Evolutionary conservation across 2,888 invertebrate species (phyloP).

Genomic region (Coremacera marginata): DNA sequence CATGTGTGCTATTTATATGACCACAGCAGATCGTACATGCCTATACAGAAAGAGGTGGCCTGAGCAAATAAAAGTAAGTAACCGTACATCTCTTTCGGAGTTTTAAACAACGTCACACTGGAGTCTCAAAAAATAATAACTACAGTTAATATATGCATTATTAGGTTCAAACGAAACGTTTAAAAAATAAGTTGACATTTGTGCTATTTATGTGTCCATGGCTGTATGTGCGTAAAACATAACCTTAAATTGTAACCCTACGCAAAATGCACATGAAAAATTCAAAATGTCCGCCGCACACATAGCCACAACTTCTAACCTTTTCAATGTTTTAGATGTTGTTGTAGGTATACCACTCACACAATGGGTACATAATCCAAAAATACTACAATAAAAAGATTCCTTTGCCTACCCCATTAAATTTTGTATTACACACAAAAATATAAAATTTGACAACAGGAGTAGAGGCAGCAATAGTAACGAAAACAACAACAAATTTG

Average conservation of each 20-base stretch:
- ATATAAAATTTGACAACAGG: neutral
- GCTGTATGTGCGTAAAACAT: too few relatives aligned
- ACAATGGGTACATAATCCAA: neutral
- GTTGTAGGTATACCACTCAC: neutral
- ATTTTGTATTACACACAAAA: conserved; percentile 56
- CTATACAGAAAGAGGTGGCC: too few relatives aligned
- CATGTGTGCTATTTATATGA: too few relatives aligned
- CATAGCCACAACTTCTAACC: neutral
- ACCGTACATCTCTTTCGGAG: too few relatives aligned
- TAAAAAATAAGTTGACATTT: too few relatives aligned
- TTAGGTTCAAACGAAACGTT: too few relatives aligned
- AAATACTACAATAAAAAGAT: conserved; percentile 5
- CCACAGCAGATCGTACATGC: too few relatives aligned
- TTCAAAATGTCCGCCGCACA: conserved; percentile 5
- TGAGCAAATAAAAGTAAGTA: too few relatives aligned
- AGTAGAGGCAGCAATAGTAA: neutral
- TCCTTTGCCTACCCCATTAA: conserved; percentile 65
- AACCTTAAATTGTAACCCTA: conserved; percentile 2
- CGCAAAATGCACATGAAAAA: neutral
- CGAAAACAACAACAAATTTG: conserved; percentile 25
- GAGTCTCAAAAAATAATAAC: too few relatives aligned
- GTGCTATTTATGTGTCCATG: too few relatives aligned
- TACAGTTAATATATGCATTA: too few relatives aligned
- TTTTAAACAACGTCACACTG: too few relatives aligned
- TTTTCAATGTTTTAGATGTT: neutral